Conservation (phyloP, 2,888 invertebrate species). For the Eupithecia tripunctaria region DNA sequence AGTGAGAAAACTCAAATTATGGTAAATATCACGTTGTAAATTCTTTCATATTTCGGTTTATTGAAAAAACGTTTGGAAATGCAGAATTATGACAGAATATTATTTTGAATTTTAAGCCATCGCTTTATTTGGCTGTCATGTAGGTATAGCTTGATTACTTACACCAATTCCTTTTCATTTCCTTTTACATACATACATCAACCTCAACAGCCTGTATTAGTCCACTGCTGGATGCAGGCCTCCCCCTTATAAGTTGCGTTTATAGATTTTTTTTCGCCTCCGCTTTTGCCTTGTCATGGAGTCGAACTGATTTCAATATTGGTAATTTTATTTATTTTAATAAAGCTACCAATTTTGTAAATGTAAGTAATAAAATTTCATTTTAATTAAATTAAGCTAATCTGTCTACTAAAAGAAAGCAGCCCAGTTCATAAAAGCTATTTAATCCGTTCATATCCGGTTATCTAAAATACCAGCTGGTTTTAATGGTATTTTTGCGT, state of each 20-base stretch:
- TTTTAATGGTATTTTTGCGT: constrained; percentile 1
- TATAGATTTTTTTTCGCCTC: neutral
- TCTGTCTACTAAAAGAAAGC: neutral
- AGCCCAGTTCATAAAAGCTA: neutral
- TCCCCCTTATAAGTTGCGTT: too few species aligned
- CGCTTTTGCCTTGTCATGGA: constrained; percentile 5
- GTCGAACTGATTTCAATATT: constrained; percentile 2
- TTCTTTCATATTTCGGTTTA: neutral
- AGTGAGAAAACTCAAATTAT: too few species aligned
- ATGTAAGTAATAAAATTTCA: neutral
- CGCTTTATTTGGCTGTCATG: too few species aligned
- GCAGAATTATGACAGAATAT: too few species aligned
- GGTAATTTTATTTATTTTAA: neutral
- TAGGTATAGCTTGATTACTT: too few species aligned
- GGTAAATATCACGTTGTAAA: too few species aligned
- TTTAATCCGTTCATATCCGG: neutral
- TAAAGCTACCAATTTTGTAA: neutral
- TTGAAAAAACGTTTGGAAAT: too few species aligned
- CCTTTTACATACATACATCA: too few species aligned
- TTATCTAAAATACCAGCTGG: constrained; percentile 6
- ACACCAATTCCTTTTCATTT: too few species aligned
- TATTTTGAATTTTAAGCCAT: too few species aligned
- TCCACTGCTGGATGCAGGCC: too few species aligned
- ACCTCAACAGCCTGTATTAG: too few species aligned
- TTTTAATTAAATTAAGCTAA: constrained; percentile 5